phyloP scores from a whole-genome alignment of 2,797 vertebrate species.

The Alcedo quadribrachys region DNA sequence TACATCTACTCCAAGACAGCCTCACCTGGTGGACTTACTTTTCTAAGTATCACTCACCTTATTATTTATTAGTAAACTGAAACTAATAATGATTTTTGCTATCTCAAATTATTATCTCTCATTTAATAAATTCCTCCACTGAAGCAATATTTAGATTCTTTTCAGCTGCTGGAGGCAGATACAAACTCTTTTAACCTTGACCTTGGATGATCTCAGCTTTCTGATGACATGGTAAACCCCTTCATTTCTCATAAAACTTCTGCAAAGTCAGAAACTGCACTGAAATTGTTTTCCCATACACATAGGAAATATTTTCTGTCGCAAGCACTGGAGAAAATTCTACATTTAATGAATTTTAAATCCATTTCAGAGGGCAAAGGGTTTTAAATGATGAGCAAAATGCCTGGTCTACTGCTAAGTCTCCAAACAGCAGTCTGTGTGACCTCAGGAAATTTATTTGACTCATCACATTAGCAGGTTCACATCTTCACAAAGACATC shows the following conservation, averaged over 20 bases:
- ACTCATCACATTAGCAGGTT: not conserved
- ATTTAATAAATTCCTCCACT: not conserved
- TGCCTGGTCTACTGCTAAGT: not conserved
- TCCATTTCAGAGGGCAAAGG: not conserved
- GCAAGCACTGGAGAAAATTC: not conserved
- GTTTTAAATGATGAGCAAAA: not conserved
- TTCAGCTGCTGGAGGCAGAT: not conserved
- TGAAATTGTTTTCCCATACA: not conserved
- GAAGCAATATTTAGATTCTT: not conserved
- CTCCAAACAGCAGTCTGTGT: not conserved
- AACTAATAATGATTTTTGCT: conserved; percentile 7
- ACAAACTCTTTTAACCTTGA: not conserved
- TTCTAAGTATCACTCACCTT: conserved; percentile 45
- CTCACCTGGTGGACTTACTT: conserved; percentile 16
- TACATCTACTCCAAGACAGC: not conserved
- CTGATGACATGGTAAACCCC: not conserved
- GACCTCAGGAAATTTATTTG: not conserved
- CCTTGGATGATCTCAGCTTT: not conserved
- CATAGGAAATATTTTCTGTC: not conserved
- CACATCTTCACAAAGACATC: not conserved
- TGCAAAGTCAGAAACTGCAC: not conserved
- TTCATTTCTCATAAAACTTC: not conserved
- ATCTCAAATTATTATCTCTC: not conserved
- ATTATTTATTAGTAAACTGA: conserved; percentile 30
- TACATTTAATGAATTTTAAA: not conserved